These are phyloP conservation scores for Thereva unica DNA, from an alignment of 2,888 invertebrate species.

Conservation along the genomic window DNA sequence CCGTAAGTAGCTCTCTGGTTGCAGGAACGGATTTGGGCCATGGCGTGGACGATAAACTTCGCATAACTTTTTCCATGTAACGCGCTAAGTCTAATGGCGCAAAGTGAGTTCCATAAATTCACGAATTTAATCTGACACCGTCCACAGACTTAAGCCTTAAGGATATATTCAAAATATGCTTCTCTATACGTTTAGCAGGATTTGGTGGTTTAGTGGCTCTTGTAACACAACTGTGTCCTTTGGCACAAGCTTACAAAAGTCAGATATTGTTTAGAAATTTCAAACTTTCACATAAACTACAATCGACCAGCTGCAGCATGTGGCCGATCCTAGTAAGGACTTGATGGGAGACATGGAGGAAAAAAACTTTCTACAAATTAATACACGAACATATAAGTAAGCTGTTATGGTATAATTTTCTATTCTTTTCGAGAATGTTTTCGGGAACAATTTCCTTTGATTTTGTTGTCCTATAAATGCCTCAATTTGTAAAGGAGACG, in stretches of 20 bases:
- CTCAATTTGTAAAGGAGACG: too few species aligned
- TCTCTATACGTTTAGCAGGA: slow-evolving; percentile 9
- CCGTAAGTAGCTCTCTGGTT: background rate
- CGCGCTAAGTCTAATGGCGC: slow-evolving; percentile 34
- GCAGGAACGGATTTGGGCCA: too few species aligned
- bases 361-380: too few species aligned
- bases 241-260: slow-evolving; percentile 7
- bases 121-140: slow-evolving; percentile 29
- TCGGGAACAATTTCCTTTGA: too few species aligned
- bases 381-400: too few species aligned
- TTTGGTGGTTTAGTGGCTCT: background rate
- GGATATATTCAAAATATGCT: slow-evolving; percentile 35
- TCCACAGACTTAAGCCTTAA: slow-evolving; percentile 12
- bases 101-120: slow-evolving; percentile 24
- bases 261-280: slow-evolving; percentile 25
- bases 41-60: slow-evolving; percentile 15
- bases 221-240: slow-evolving; percentile 4
- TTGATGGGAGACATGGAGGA: too few species aligned
- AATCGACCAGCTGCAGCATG: too few species aligned
- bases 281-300: slow-evolving; percentile 11
- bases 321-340: too few species aligned
- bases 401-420: too few species aligned
- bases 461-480: too few species aligned
- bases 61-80: slow-evolving; percentile 21
- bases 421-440: too few species aligned